Conservation (phyloP, 2,113 vertebrate genomes). For the Seriola quinqueradiata region DNA sequence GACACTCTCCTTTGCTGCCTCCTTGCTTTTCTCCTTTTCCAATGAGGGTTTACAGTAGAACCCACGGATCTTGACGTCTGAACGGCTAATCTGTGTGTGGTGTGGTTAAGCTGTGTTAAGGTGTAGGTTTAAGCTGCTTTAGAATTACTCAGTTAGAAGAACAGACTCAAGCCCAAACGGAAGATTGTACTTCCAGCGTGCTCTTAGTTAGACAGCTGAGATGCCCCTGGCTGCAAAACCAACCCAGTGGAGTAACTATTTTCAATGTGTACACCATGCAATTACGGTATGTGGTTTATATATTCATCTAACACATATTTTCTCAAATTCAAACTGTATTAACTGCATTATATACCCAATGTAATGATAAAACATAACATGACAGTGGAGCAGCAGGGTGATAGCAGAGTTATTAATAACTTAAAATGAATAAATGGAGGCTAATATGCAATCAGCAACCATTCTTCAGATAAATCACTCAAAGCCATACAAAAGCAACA, state of each 20-base stretch:
- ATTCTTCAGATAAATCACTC: background rate
- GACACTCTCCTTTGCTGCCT: background rate
- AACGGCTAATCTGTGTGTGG: slow-evolving; percentile 48
- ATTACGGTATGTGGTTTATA: background rate
- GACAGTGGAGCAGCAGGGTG: background rate
- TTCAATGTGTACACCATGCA: background rate
- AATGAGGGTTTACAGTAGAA: slow-evolving; percentile 37
- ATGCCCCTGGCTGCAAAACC: background rate
- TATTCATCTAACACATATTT: background rate
- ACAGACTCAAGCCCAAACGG: background rate
- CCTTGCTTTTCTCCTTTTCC: background rate
- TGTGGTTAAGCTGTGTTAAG: slow-evolving; percentile 37
- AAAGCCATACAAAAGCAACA: background rate
- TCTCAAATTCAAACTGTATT: background rate
- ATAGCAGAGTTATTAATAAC: too few species aligned
- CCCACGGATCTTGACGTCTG: slow-evolving; percentile 24
- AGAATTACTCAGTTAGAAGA: slow-evolving; percentile 39
- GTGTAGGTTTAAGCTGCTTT: slow-evolving; percentile 57
- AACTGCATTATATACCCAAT: background rate
- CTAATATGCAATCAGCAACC: background rate
- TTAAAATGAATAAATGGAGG: background rate
- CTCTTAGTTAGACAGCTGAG: background rate
- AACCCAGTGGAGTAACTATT: background rate
- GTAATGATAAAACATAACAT: background rate
- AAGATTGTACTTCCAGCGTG: background rate